These are phyloP conservation scores for Noctua comes DNA, from an alignment of 2,888 invertebrate genomes.

Conservation along the genomic window DNA sequence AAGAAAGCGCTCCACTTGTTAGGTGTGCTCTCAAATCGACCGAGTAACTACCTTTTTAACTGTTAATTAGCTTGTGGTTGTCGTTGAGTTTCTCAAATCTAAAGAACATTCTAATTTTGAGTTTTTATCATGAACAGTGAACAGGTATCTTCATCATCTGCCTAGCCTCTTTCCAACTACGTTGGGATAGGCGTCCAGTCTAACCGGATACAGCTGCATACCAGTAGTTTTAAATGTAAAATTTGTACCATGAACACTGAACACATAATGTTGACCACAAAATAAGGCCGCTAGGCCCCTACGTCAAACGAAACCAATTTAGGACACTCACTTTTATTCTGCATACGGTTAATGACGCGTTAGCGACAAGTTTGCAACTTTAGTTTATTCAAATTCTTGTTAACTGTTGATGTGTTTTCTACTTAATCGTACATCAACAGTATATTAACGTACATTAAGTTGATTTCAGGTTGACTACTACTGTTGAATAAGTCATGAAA, in stretches of 20 bases:
- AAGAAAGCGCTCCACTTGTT: constrained; percentile 73
- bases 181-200: not conserved
- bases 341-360: not conserved
- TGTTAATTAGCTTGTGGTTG: constrained; percentile 63
- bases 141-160: not conserved
- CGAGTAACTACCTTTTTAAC: constrained; percentile 69
- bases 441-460: not conserved
- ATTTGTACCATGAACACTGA: not conserved
- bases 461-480: not conserved
- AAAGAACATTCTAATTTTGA: constrained; percentile 14
- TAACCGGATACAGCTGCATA: not conserved
- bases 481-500: not conserved
- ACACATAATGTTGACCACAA: not conserved
- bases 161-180: not conserved
- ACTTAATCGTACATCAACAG: not conserved
- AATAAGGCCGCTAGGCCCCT: not conserved
- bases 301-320: not conserved
- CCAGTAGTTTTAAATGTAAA: not conserved
- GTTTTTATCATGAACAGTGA: not conserved
- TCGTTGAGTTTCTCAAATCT: constrained; percentile 46
- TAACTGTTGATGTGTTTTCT: not conserved
- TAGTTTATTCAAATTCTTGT: not conserved
- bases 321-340: not conserved
- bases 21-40: constrained; percentile 71
- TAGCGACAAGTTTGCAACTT: constrained; percentile 2